Percentiles rank a stretch among this genome's conserved stretches.
Evolutionary conservation across 2,888 invertebrate genomes (phyloP).

Genomic region (Eumerus sabulonum): DNA sequence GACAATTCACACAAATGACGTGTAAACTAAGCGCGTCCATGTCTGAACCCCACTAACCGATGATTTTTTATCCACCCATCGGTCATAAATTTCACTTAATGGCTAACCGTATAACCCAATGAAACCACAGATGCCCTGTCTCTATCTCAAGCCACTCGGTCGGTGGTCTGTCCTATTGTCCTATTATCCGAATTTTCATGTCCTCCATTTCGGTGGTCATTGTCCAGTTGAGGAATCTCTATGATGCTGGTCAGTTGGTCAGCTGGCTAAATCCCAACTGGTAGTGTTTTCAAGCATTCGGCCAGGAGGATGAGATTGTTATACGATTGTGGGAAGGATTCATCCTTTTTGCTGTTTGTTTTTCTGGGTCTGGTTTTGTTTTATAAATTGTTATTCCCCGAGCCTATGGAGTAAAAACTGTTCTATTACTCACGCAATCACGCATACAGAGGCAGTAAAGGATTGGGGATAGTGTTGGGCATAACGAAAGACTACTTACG

Average conservation of each 20-base stretch:
- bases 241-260: conserved; percentile 1
- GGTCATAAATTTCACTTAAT: conserved; percentile 64
- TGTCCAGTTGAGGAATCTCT: conserved; percentile 18
- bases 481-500: conserved; percentile 40
- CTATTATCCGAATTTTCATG: background rate
- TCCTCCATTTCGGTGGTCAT: conserved; percentile 3
- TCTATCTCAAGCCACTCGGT: background rate
- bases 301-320: background rate
- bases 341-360: background rate
- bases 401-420: background rate
- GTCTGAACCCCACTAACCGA: conserved; percentile 42
- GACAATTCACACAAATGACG: conserved; percentile 34
- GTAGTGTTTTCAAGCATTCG: conserved; percentile 28
- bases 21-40: conserved; percentile 58
- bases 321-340: conserved; percentile 20
- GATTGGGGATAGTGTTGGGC: conserved; percentile 10
- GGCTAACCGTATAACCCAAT: conserved; percentile 50
- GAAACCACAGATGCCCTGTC: conserved; percentile 56
- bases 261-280: conserved; percentile 29
- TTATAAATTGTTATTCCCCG: conserved; percentile 11
- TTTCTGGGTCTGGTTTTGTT: conserved; percentile 13
- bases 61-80: conserved; percentile 56
- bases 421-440: conserved; percentile 48
- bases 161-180: background rate
- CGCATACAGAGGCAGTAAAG: background rate